Evolutionary conservation across 2,888 invertebrate species (phyloP), one percentile per base, ranked within the genome.

Genomic region (Exocentrus adspersus): DNA sequence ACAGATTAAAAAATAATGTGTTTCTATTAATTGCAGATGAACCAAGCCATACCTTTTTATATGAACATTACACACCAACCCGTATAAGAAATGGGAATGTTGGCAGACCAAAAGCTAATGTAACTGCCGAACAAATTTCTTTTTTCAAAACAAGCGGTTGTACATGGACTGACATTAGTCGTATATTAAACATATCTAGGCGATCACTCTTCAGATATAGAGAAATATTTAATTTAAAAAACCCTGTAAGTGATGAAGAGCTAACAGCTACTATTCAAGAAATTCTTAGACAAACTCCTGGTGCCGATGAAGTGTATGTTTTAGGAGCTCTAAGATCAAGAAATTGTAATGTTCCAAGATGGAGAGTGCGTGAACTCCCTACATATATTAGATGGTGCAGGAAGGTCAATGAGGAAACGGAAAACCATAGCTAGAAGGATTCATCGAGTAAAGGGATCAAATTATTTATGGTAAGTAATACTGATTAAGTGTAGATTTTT

Each of bases 261-360:
- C 48, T 64, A 24, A 24, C 12, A 12, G 12, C 10, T 19, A 17
- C 41, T 7, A 63, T 64, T 16, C 21, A 24, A 20, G 30, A 54
- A 12, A 30, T 63, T 48, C 16, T 64, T 7, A 24, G 16, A 7
- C 24, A 54, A 20, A 64, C 56, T n/a, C 53, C 64, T 7, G 56
- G 62, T 62, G 48, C 56, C 19, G 64, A 56, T 6, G 64, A 64
- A 41, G 48, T 64, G 19, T 62, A 64, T 32, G 54, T 64, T 14
- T 28, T 64, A 5, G 64, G 64, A 20, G 46, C 45, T 24, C 21
- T 64, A 21, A 5, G 61, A 16, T 54, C 56, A 14, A 43, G 54
- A 56, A 56, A 62, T 20, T 16, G 54, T 6, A 19, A 37, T 12
- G 53, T 62, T 2, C 12, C 60, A 20, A 64, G 64, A 32, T 56